Base-by-base conservation (phyloP, 2,113 vertebrate genomes). In the Cephalopholis sonnerati region DNA sequence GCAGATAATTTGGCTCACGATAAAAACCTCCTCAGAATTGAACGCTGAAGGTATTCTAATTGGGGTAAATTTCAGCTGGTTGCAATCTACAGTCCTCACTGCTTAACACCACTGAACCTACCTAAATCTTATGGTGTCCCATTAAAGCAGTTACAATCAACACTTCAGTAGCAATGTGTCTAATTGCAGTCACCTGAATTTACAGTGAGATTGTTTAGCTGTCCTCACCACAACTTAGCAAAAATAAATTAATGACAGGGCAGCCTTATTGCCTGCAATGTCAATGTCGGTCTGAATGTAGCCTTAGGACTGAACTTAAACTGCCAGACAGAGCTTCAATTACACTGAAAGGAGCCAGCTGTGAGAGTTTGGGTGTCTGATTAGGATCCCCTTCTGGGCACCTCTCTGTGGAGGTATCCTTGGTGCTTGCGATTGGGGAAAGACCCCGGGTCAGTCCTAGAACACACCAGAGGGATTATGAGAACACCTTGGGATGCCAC, bases 381-480 rank as follows among this genome's bases (percentile, higher is more conserved):
- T 57, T 27, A 27, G 55, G 15, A n/a, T 15, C 24, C 55, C 15
- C 32, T 36, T 13, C 55, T 16, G 55, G 3, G 27, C 3, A 5
- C 15, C 24, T 58, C 24, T 27, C 24, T 58, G 6, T 58, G 15
- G 24, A 16, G 20, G 32, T 63, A 63, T 63, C 22, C 18, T 39
- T 11, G 22, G 22, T 63, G 32, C 11, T 39, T 63, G 32, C 20
- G n/a, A 39, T n/a, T 36, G 29, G 32, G 20, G 5, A 63, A 39
- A 27, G 32, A 51, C 10, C 29, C 70, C 29, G 15, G 3, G 22
- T 59, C 27, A 24, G 3, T 5, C 17, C 32, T 7, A 7, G 36
- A 69, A 48, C 55, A 20, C 48, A 65, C 39, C 17, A 39, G 66
- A 54, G 65, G 58, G 74, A 48, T 55, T 71, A 36, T 10, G 11